Base-by-base conservation (phyloP, 2,113 vertebrate genomes). In the Oreotrochilus melanogaster region DNA sequence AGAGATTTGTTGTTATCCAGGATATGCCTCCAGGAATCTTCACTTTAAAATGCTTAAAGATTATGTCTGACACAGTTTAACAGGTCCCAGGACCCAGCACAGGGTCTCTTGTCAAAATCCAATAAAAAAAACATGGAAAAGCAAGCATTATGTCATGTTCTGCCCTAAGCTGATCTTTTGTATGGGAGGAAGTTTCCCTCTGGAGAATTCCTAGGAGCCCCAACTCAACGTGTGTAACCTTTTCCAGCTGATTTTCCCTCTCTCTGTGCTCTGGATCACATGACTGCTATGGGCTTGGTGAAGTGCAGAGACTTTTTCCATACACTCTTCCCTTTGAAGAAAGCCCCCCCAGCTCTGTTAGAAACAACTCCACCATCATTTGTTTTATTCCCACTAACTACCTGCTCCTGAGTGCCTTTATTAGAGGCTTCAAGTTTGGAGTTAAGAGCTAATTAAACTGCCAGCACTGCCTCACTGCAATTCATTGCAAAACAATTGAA, bases 361-460 rank as follows among this genome's bases (percentile, higher is more conserved):
- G 81, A 51, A 70, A 53, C 72, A 82, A 10, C 56, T 43, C 35
- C 54, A 51, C 28, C 66, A 54, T 58, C 65, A 18, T 65, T 92
- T 71, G 70, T 62, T 92, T 78, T 24, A 66, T 75, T 94, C 71
- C 87, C 35, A 18, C 39, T 80, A 18, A 54, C 87, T 3, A 7
- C 35, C 50, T 81, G 78, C 79, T 94, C 87, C 93, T 0, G 1
- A 89, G 53, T 62, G 65, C 89, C 80, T 87, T 80, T 74, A 61
- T 89, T 71, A 90, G 73, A 88, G 50, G 30, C 70, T 76, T 61
- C 0, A 7, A 51, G 51, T 35, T 37, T 79, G 66, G 39, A 89
- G 64, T 48, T 58, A 31, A 43, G 54, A 86, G 89, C 56, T 91
- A 89, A 91, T 93, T 89, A 92, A 81, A 80, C 61, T 47, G 90